Base-by-base conservation (phyloP, 2,888 invertebrate species). In the Eilema caniola region DNA sequence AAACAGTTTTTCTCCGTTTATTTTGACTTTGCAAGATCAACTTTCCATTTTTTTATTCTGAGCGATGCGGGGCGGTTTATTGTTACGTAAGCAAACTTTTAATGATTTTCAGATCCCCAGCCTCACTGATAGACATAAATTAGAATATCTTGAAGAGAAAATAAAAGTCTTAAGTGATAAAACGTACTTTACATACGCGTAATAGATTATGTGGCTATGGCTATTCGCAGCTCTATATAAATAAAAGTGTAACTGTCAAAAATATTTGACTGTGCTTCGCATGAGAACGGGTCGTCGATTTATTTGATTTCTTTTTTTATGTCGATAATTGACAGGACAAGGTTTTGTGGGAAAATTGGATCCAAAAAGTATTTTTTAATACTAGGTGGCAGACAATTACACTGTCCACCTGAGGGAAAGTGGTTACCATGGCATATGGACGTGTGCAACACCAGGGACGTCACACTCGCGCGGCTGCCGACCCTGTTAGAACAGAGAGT, bases 41-140 rank as follows among this genome's bases (percentile, higher is more conserved):
- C 10, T 53, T 53, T 53, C 53, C 53, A 53, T 53, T 53, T 53
- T n/a, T 53, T 53, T 53, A n/a, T 53, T 53, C 53, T 47, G 53
- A 53, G 0, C 53, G n/a, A n/a, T n/a, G 1, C 47, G 47, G 20
- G 53, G 7, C 53, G n/a, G n/a, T n/a, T 53, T n/a, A n/a, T n/a
- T 53, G 3, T 53, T n/a, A 53, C 53, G 53, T 53, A 53, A 53
- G 53, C 53, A 53, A 53, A 53, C n/a, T 53, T 53, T 53, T 53
- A 53, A 53, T 53, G 53, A 53, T 53, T 53, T n/a, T 53, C n/a
- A 53, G 53, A 53, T 53, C n/a, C n/a, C 7, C 20, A 53, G 53
- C 20, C 47, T 47, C 33, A 5, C 20, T 20, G 20, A 53, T 47
- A 47, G 47, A 20, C 20, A 53, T n/a, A n/a, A n/a, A n/a, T 53